Percentiles rank a stretch among this genome's conserved stretches.
Evolutionary conservation across 2,888 invertebrate genomes (phyloP).

Genomic region (Chrysolina haemoptera): DNA sequence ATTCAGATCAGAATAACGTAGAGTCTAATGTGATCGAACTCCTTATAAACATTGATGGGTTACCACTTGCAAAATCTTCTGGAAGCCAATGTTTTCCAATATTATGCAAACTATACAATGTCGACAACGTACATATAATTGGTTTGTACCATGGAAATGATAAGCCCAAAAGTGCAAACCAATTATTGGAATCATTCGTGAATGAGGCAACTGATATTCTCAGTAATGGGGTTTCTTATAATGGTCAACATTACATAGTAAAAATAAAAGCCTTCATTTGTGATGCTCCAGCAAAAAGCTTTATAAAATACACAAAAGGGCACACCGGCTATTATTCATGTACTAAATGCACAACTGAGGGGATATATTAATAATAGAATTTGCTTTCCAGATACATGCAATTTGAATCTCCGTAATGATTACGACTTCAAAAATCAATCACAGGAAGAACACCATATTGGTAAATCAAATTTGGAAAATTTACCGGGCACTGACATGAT

Average conservation of each 20-base stretch:
- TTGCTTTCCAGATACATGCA: too few relatives aligned
- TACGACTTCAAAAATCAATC: too few relatives aligned
- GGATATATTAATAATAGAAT: constrained; percentile 32
- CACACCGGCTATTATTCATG: constrained; percentile 52
- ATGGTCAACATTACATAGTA: constrained; percentile 20
- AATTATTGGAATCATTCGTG: constrained; percentile 44
- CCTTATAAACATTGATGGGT: constrained; percentile 44
- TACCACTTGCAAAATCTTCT: constrained; percentile 46
- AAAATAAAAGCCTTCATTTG: constrained; percentile 48
- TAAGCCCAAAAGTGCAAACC: too few relatives aligned
- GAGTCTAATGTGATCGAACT: constrained; percentile 27
- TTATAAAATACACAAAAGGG: constrained; percentile 44
- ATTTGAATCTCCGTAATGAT: too few relatives aligned
- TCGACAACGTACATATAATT: too few relatives aligned
- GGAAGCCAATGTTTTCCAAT: constrained; percentile 51
- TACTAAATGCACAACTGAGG: constrained; percentile 50
- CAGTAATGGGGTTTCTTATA: background rate
- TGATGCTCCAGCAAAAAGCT: constrained; percentile 54
- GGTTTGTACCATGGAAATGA: too few relatives aligned
- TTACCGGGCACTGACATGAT: too few relatives aligned
- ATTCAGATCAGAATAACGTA: constrained; percentile 22
- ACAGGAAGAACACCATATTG: too few relatives aligned
- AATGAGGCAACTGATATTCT: constrained; percentile 30
- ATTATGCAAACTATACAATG: constrained; percentile 38
- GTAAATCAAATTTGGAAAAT: too few relatives aligned